Base-by-base conservation (phyloP, 2,888 invertebrate genomes). In the Ichneumoninae sp. region DNA sequence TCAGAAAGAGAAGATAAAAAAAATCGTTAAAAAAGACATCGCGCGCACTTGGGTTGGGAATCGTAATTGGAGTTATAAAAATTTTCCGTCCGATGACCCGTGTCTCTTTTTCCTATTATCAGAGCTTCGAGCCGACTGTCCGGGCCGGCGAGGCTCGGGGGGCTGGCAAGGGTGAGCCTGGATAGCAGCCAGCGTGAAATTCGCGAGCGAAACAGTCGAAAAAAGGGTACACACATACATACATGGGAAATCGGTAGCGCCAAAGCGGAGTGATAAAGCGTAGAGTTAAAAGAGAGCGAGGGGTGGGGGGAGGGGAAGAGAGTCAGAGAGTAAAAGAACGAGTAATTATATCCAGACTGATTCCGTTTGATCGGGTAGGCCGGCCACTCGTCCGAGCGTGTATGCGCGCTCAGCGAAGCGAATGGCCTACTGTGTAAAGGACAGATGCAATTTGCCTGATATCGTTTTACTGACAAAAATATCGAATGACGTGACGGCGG, bases 391-490 rank as follows among this genome's bases (percentile, higher is more conserved):
- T 54, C 72, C 62, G 71, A 76, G 60, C 68, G 71, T 68, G 76
- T 69, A 54, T 74, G 74, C 72, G 71, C 74, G 80, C 69, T 78
- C 78, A 76, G 71, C 40, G 72, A 72, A 76, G 60, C 85, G 82
- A 69, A 36, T 50, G 79, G 79, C 76, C 82, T 88, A 89, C 87
- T 82, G 86, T 88, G 91, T 90, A 92, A 91, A 91, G 91, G 92
- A 92, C 92, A 92, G 91, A 92, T 92, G 91, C 92, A 92, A 92
- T 92, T 92, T 91, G 88, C 89, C 89, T 88, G 89, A 91, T 90
- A 93, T 93, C 92, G 92, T 91, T 92, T 91, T 91, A 90, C 91
- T 92, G 92, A 93, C 92, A 92, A 92, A 92, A 91, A 92, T 90
- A 91, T 92, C 91, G 90, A 89, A 89, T 90, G 89, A 89, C 89